These are phyloP conservation scores for Tillus elongatus DNA, from an alignment of 2,888 invertebrate species.

Conservation along the genomic window DNA sequence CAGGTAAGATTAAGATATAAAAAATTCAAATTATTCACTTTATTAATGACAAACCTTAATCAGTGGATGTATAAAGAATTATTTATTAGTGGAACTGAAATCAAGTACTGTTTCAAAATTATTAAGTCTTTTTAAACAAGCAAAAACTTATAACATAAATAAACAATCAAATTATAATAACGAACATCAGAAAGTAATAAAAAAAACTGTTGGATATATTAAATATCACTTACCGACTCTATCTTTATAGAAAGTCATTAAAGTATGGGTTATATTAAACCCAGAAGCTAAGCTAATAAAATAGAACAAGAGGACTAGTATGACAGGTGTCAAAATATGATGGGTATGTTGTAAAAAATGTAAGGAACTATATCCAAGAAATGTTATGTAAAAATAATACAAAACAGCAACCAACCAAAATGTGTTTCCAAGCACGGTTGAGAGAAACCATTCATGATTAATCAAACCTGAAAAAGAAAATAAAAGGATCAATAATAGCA, in stretches of 20 bases:
- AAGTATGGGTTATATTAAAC: slow-evolving; percentile 74
- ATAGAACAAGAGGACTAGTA: slow-evolving; percentile 67
- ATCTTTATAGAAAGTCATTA: slow-evolving; percentile 77
- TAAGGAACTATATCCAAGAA: slow-evolving; percentile 90
- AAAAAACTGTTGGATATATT: no score
- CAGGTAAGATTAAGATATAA: no score
- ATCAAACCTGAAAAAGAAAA: slow-evolving; percentile 70
- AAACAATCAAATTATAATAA: not conserved
- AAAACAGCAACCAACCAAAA: slow-evolving; percentile 85
- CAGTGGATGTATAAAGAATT: no score
- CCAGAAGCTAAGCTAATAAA: slow-evolving; percentile 66
- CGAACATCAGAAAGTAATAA: no score
- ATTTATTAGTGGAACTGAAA: no score
- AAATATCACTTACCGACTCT: slow-evolving; percentile 49
- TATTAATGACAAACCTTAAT: no score
- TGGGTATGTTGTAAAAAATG: slow-evolving; percentile 80
- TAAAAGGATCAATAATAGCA: no score
- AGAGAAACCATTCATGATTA: slow-evolving; percentile 58
- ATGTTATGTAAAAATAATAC: slow-evolving; percentile 95
- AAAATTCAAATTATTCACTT: no score
- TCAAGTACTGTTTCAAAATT: no score
- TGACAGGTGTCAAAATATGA: slow-evolving; percentile 74
- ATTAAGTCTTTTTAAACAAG: no score
- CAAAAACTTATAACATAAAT: no score
- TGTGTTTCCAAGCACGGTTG: slow-evolving; percentile 65